Percentiles rank a stretch among this genome's conserved stretches.
Evolutionary conservation across 2,888 invertebrate genomes (phyloP).

Genomic region (Panzeria rudis): DNA sequence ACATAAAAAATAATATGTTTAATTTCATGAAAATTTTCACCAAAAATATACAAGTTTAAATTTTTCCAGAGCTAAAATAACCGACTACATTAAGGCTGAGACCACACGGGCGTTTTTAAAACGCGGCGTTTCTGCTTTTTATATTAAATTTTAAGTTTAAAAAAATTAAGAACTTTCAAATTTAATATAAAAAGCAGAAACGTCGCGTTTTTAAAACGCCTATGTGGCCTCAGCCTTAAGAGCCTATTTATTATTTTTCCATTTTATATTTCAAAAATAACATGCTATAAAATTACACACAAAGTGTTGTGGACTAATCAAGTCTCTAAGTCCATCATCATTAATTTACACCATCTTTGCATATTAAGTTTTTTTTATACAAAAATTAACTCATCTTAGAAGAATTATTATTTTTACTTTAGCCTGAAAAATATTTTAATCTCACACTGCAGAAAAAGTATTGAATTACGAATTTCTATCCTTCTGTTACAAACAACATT

Average conservation of each 20-base stretch:
- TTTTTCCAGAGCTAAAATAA: no score
- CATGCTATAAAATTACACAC: background rate
- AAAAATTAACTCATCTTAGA: constrained; percentile 22
- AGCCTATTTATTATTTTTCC: background rate
- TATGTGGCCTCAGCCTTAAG: no score
- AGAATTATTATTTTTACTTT: constrained; percentile 1
- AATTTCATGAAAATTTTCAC: no score
- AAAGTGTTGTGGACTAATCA: background rate
- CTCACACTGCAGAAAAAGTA: background rate
- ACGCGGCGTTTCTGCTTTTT: no score
- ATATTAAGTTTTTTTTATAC: background rate
- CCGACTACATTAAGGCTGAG: no score
- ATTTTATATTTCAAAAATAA: background rate
- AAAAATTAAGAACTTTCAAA: no score
- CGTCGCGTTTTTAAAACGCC: no score
- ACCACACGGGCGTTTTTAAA: no score
- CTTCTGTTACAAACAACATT: constrained; percentile 47
- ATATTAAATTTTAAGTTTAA: no score
- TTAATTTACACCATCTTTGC: background rate
- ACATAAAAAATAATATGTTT: no score
- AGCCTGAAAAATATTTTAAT: background rate
- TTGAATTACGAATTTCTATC: constrained; percentile 21
- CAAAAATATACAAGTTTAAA: no score
- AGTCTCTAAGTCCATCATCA: background rate
- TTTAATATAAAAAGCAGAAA: no score